Conservation (phyloP, 2,888 invertebrate genomes). For the Agrilus cyanescens region DNA sequence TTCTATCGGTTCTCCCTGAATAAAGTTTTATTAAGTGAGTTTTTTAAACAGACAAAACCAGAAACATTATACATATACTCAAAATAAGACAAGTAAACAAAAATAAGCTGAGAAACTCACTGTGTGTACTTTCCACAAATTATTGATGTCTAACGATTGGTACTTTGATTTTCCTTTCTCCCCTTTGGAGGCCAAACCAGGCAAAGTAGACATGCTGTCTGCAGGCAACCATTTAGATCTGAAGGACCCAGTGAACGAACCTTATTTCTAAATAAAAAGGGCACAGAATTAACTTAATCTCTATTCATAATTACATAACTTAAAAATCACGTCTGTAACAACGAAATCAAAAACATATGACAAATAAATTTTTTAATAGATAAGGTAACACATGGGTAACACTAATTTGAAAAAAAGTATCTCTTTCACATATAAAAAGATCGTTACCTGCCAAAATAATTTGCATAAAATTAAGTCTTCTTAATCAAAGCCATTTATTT, state of each 20-base stretch:
- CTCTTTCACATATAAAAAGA: too few relatives aligned
- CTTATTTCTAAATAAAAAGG: conserved; percentile 43
- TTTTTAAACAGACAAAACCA: background rate
- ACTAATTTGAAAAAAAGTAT: too few relatives aligned
- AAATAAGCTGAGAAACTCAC: conserved; percentile 40
- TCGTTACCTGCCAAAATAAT: too few relatives aligned
- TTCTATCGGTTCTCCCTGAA: conserved; percentile 77
- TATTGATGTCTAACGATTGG: conserved; percentile 96
- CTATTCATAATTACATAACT: too few relatives aligned
- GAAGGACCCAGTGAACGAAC: conserved; percentile 69
- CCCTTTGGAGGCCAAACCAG: conserved; percentile 75
- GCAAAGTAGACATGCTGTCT: conserved; percentile 95
- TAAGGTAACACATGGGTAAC: too few relatives aligned
- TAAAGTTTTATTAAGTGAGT: conserved; percentile 16
- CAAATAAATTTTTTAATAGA: too few relatives aligned
- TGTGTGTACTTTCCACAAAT: conserved; percentile 79
- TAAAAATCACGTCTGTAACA: too few relatives aligned
- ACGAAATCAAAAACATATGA: too few relatives aligned
- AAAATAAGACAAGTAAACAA: conserved; percentile 2
- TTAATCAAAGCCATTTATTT: too few relatives aligned
- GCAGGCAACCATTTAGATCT: conserved; percentile 84
- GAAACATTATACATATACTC: background rate
- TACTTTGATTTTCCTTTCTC: conserved; percentile 90
- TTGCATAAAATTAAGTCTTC: too few relatives aligned
- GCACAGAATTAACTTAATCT: conserved; percentile 12